These are phyloP conservation scores for Aricia artaxerxes DNA, from an alignment of 2,888 invertebrate species.

Conservation along the genomic window DNA sequence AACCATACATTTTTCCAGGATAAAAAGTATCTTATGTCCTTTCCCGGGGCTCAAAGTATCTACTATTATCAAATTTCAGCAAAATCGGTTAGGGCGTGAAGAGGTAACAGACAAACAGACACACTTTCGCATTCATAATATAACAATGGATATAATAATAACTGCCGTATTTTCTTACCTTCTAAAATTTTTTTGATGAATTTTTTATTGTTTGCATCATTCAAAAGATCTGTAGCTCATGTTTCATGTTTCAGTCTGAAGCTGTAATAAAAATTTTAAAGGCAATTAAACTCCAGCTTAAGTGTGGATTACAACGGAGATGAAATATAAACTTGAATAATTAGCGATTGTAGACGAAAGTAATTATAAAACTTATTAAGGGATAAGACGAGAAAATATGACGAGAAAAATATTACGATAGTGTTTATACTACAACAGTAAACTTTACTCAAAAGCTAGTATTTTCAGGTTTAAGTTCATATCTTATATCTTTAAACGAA, in stretches of 20 bases:
- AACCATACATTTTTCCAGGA: no score
- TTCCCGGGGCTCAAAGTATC: no score
- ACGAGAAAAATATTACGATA: not conserved
- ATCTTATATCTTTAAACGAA: no score
- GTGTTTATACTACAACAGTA: not conserved
- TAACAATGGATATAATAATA: no score
- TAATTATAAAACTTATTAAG: conserved; percentile 18
- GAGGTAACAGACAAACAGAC: no score
- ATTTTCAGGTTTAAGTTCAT: no score
- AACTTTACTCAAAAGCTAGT: not conserved
- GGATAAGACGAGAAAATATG: not conserved
- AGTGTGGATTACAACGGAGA: conserved; percentile 22
- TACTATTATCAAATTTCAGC: no score
- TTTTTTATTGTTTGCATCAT: not conserved
- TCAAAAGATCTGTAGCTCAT: not conserved
- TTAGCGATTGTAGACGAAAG: conserved; percentile 19
- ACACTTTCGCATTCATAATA: no score
- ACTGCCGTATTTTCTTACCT: not conserved
- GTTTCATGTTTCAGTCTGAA: not conserved
- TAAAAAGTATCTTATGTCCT: no score
- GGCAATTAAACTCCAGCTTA: conserved; percentile 23
- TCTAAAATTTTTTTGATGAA: not conserved
- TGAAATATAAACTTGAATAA: conserved; percentile 28
- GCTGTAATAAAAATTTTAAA: conserved; percentile 18
- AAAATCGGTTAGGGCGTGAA: no score